These are phyloP conservation scores for Bufotes viridis DNA, from an alignment of 2,797 vertebrate species.

Conservation along the genomic window DNA sequence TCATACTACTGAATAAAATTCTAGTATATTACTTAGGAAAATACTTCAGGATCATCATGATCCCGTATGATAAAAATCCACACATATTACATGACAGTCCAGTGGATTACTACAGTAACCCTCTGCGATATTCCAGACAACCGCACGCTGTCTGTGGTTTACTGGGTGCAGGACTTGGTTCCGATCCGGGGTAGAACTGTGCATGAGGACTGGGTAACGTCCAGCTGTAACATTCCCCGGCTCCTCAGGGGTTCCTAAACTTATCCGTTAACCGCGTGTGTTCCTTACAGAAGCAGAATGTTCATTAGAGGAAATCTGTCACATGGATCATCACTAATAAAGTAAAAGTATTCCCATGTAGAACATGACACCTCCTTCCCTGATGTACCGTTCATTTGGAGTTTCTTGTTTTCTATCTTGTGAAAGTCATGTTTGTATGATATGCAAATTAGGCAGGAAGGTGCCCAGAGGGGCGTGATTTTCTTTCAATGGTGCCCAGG, in stretches of 20 bases:
- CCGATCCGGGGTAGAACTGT: background rate
- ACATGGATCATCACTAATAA: background rate
- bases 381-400: no score
- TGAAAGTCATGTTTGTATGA: no score
- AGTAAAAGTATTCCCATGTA: no score
- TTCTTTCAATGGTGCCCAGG: no score
- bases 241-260: background rate
- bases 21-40: background rate
- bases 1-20: background rate
- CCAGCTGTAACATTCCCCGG: background rate
- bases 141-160: constrained; percentile 23
- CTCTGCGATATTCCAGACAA: background rate
- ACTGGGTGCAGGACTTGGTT: background rate
- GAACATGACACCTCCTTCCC: no score
- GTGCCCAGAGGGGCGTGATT: no score
- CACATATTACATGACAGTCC: background rate
- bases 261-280: background rate
- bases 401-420: no score
- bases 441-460: no score
- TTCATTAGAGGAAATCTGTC: background rate
- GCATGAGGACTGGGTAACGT: background rate
- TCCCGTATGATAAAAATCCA: background rate
- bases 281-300: background rate
- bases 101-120: background rate
- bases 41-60: background rate